A percentile compares a stretch with the other conserved stretches of the same genome.
Conservation (phyloP, 1,140 invertebrate genomes). For the Lepidurus packardi region DNA sequence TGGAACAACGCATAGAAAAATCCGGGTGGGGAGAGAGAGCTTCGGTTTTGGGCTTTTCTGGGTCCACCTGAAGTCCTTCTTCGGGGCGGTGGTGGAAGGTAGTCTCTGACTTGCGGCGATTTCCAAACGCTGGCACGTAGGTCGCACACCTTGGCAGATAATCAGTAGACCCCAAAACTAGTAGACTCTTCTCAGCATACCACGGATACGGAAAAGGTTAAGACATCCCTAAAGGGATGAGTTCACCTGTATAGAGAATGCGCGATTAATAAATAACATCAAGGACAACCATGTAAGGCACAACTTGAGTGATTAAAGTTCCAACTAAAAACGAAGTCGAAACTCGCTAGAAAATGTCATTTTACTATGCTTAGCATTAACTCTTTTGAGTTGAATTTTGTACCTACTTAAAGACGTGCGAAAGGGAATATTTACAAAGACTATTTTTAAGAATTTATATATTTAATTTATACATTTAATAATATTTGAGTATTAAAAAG, state of each 20-base stretch:
- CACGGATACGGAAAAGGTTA: constrained; percentile 14
- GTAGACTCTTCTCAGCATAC: background rate
- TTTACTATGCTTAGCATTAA: no score
- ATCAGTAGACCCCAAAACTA: background rate
- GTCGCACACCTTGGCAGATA: constrained; percentile 1
- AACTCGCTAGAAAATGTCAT: no score
- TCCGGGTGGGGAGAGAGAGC: background rate
- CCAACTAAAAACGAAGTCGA: no score
- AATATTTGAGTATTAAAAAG: no score
- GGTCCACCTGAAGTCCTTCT: background rate
- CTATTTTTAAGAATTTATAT: no score
- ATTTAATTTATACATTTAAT: no score
- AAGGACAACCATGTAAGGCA: background rate
- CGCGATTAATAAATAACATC: background rate
- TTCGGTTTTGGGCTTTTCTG: background rate
- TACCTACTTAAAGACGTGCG: no score
- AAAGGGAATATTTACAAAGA: no score
- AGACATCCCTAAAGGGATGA: background rate
- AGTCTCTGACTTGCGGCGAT: constrained; percentile 21
- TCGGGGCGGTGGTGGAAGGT: background rate
- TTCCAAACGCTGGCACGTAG: constrained; percentile 7
- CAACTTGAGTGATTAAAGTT: no score
- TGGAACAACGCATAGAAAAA: background rate
- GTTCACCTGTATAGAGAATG: background rate
- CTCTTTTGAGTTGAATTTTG: no score